Conservation (phyloP, 2,888 invertebrate species). For the Chloroclystis v-ata region DNA sequence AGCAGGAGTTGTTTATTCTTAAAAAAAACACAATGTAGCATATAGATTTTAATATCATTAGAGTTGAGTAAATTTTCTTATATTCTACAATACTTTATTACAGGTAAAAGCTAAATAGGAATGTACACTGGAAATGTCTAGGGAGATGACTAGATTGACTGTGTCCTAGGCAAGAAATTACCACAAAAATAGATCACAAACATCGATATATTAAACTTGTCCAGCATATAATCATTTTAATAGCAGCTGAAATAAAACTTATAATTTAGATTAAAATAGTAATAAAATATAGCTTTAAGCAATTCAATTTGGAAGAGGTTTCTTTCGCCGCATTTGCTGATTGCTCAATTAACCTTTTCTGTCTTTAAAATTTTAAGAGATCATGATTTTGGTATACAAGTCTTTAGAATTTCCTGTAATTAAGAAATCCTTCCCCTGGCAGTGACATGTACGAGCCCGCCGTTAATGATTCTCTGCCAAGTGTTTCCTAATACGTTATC, state of each 20-base stretch:
- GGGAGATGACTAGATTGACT: slow-evolving; percentile 40
- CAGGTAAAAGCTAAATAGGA: slow-evolving; percentile 15
- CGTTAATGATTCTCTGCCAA: slow-evolving; percentile 84
- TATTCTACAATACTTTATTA: background rate
- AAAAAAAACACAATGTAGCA: slow-evolving; percentile 4
- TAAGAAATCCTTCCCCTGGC: slow-evolving; percentile 44
- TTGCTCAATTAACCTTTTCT: slow-evolving; percentile 8
- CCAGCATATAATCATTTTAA: too few relatives aligned
- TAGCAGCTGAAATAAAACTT: too few relatives aligned
- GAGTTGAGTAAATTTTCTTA: slow-evolving; percentile 13
- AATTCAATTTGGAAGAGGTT: slow-evolving; percentile 14
- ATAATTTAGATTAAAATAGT: slow-evolving; percentile 13
- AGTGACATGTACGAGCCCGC: slow-evolving; percentile 63
- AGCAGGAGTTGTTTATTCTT: too few relatives aligned
- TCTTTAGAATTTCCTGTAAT: slow-evolving; percentile 8
- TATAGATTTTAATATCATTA: slow-evolving; percentile 21
- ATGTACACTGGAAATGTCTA: slow-evolving; percentile 39
- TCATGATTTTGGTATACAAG: slow-evolving; percentile 18
- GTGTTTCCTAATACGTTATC: slow-evolving; percentile 86
- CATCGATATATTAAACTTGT: slow-evolving; percentile 13
- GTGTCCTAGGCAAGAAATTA: slow-evolving; percentile 10
- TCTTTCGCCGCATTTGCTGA: background rate
- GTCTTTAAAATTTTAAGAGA: slow-evolving; percentile 22
- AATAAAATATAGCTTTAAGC: slow-evolving; percentile 13
- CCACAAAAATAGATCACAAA: slow-evolving; percentile 8